Evolutionary conservation across 92 coral and sea anemone genomes (phyloP).

Genomic region (Pocillopora meandrina): DNA sequence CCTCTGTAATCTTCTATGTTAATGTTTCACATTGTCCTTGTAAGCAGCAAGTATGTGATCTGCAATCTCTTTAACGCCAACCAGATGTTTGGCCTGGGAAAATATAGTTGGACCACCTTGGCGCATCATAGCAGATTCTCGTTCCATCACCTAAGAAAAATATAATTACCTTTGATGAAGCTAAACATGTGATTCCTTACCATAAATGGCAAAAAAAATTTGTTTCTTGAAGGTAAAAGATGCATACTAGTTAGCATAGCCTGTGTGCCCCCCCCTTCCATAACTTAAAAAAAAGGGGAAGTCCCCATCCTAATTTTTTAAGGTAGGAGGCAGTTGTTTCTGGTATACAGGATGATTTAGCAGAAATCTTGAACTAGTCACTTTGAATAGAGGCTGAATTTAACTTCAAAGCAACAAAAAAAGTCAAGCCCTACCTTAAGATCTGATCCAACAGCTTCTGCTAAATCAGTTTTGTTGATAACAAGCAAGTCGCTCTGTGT

Average conservation of each 20-base stretch:
- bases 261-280: no score
- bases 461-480: conserved; percentile 69
- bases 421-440: conserved; percentile 45
- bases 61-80: conserved; percentile 72
- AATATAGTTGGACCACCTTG: conserved; percentile 80
- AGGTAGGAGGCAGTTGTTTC: no score
- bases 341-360: no score
- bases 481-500: conserved; percentile 76
- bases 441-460: conserved; percentile 76
- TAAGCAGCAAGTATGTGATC: conserved; percentile 55
- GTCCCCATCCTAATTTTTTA: no score
- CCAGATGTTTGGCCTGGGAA: conserved; percentile 68
- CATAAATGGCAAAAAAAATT: no score
- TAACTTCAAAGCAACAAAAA: not conserved
- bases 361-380: no score
- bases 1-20: not conserved
- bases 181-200: no score
- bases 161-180: not conserved
- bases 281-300: no score
- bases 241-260: no score
- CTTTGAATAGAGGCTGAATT: not conserved
- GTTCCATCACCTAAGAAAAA: conserved; percentile 43
- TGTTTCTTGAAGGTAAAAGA: no score
- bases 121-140: conserved; percentile 76
- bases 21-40: conserved; percentile 39